Conservation (phyloP, 2,797 vertebrate species). For the Morelia viridis region DNA sequence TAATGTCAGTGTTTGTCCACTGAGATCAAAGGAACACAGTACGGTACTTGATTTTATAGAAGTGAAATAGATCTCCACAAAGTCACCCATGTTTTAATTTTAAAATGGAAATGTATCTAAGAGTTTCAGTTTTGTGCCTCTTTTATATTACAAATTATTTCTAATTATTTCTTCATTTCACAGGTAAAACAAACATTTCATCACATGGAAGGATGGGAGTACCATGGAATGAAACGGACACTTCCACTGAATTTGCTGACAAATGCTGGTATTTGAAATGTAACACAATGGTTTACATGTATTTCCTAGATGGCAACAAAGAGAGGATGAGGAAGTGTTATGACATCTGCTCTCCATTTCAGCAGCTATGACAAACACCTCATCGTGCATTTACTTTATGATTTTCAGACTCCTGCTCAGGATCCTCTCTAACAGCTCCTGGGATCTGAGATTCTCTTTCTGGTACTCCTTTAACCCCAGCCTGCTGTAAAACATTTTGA, state of each 20-base stretch:
- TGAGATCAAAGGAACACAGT: background rate
- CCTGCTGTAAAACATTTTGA: constrained; percentile 69
- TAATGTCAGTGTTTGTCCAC: background rate
- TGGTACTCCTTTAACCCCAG: constrained; percentile 69
- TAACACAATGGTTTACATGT: constrained; percentile 17
- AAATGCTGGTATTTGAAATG: constrained; percentile 24
- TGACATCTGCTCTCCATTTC: constrained; percentile 5
- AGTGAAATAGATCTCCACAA: too few relatives aligned
- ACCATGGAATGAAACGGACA: background rate
- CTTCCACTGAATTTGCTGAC: constrained; percentile 29
- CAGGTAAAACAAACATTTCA: background rate
- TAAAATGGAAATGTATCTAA: too few relatives aligned
- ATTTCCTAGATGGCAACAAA: constrained; percentile 39
- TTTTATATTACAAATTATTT: background rate
- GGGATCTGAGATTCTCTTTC: constrained; percentile 70
- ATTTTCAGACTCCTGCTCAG: constrained; percentile 74
- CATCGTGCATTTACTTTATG: constrained; percentile 72
- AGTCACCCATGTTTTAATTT: too few relatives aligned
- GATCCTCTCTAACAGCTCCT: constrained; percentile 71
- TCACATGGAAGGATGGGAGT: constrained; percentile 8
- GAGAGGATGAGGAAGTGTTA: constrained; percentile 12
- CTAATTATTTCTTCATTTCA: background rate
- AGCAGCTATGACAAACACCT: constrained; percentile 40
- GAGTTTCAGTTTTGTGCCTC: too few relatives aligned
- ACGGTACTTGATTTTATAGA: too few relatives aligned